phyloP scores from a whole-genome alignment of 2,113 vertebrate species.

The Chinchilla lanigera region DNA sequence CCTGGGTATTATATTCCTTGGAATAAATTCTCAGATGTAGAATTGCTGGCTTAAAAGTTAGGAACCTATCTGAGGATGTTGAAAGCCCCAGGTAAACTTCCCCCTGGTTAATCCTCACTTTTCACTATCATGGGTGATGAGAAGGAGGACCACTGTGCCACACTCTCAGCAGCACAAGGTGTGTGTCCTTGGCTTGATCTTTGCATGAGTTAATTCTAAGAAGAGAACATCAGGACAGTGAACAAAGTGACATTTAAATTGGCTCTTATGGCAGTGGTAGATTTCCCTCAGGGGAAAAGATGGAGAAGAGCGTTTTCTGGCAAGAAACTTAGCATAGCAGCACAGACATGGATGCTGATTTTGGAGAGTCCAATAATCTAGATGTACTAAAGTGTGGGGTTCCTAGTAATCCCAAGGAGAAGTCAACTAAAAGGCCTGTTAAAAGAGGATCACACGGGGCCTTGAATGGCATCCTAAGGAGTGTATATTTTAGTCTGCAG shows the following conservation, averaged over 20 bases:
- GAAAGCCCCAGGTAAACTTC: not conserved
- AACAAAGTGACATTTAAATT: not conserved
- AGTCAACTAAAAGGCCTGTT: not conserved
- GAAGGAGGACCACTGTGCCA: not conserved
- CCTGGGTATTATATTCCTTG: not conserved
- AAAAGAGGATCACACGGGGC: not conserved
- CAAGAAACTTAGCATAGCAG: not conserved
- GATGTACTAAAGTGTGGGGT: not conserved
- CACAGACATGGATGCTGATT: not conserved
- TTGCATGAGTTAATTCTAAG: not conserved
- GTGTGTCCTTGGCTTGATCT: not conserved
- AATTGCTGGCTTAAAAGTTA: not conserved
- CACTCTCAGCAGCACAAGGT: not conserved
- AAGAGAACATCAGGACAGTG: not conserved
- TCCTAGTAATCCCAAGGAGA: not conserved
- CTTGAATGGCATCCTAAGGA: not conserved
- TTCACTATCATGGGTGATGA: too few relatives aligned
- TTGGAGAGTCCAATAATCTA: not conserved
- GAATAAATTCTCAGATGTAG: not conserved
- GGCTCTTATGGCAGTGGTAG: not conserved
- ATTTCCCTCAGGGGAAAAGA: not conserved
- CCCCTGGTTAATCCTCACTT: too few relatives aligned
- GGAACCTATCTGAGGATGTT: not conserved
- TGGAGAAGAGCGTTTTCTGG: not conserved
- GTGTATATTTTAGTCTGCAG: slow-evolving; percentile 15